phyloP scores from a whole-genome alignment of 2,797 vertebrate genomes.

The Philypnodon macrostomus region DNA sequence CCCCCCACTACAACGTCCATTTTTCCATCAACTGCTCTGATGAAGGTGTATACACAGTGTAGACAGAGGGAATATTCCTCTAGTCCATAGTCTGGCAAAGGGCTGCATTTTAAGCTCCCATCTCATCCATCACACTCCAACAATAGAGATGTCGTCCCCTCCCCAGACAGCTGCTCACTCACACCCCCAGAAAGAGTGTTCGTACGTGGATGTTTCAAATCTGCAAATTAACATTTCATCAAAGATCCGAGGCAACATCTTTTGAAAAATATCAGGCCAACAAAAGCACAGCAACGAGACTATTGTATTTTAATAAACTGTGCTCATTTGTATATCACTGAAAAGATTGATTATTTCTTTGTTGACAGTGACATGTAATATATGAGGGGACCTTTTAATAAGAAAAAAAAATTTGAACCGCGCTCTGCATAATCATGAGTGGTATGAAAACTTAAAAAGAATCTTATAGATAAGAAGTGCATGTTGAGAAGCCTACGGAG shows the following conservation, averaged over 20 bases:
- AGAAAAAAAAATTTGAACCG: constrained; percentile 33
- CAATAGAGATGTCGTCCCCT: constrained; percentile 58
- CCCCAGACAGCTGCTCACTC: constrained; percentile 53
- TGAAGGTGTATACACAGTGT: constrained; percentile 34
- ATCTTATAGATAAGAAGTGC: neutral
- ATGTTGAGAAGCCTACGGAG: neutral
- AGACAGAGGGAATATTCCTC: constrained; percentile 18
- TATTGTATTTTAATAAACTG: constrained; percentile 22
- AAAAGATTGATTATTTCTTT: constrained; percentile 47
- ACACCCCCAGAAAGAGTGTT: constrained; percentile 12
- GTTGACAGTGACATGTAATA: constrained; percentile 38
- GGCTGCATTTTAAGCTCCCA: constrained; percentile 31
- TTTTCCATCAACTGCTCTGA: constrained; percentile 35
- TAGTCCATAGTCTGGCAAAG: constrained; percentile 24
- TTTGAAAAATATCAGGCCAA: constrained; percentile 5
- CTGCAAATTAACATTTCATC: constrained; percentile 1
- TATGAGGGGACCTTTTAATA: constrained; percentile 45
- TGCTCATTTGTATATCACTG: constrained; percentile 15
- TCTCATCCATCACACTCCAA: constrained; percentile 65
- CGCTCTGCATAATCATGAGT: constrained; percentile 24
- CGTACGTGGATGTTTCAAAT: constrained; percentile 4
- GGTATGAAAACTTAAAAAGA: constrained; percentile 22
- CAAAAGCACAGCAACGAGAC: constrained; percentile 9
- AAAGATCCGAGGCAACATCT: constrained; percentile 4
- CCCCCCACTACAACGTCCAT: constrained; percentile 1